A percentile compares a stretch with the other conserved stretches of the same genome.
These are phyloP conservation scores for Actinia equina DNA, from an alignment of 64 coral and sea anemone genomes.

Conservation along the genomic window DNA sequence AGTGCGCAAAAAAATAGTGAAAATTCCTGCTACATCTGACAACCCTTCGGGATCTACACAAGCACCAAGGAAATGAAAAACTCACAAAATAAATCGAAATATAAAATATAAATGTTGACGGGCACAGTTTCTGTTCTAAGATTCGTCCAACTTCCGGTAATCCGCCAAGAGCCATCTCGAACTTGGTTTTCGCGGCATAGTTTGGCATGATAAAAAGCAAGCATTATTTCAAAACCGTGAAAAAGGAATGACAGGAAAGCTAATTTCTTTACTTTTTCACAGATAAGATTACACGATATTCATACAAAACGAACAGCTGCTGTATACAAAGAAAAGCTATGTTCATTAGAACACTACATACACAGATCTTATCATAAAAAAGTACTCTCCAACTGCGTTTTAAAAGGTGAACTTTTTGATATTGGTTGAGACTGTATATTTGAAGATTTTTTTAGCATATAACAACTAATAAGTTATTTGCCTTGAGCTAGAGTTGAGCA, in stretches of 20 bases:
- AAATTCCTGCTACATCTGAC: neutral
- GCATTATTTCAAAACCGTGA: neutral
- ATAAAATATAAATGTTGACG: neutral
- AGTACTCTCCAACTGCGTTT: neutral
- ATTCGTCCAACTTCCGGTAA: neutral
- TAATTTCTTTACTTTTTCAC: conserved; percentile 9
- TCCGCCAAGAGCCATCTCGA: neutral
- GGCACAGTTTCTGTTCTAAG: neutral
- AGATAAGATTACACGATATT: conserved; percentile 3
- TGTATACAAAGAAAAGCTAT: neutral
- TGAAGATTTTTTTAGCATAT: neutral
- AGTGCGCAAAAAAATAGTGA: neutral
- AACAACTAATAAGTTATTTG: no score
- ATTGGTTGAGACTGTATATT: neutral
- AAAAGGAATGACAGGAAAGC: neutral
- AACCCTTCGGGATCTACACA: neutral
- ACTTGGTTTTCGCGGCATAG: neutral
- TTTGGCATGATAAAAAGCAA: neutral
- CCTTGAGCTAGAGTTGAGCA: no score
- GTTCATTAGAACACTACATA: conserved; percentile 10
- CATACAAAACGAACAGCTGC: neutral
- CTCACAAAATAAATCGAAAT: neutral
- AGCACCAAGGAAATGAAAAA: neutral
- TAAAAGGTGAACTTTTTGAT: neutral
- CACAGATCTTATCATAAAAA: neutral